Conservation (phyloP, 2,797 vertebrate species). For the Sebastes cheni region DNA sequence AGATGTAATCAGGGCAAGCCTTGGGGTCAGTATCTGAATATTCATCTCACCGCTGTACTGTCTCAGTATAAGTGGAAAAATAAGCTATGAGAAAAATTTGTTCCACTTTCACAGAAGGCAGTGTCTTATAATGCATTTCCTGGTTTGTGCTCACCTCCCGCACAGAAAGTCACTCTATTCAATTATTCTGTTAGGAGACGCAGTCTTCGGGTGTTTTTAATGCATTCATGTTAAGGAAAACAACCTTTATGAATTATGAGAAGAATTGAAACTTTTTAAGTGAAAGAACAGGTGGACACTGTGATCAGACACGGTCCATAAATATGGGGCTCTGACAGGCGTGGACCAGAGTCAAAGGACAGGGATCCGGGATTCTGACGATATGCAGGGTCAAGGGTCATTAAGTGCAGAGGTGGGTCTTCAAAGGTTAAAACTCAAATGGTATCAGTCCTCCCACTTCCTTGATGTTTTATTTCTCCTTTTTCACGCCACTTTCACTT, state of each 20-base stretch:
- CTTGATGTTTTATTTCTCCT: constrained; percentile 69
- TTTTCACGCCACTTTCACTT: constrained; percentile 47
- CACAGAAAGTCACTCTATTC: background rate
- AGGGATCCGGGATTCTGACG: constrained; percentile 46
- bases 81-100: background rate
- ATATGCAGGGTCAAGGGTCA: constrained; percentile 65
- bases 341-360: constrained; percentile 31
- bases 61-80: background rate
- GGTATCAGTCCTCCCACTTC: constrained; percentile 30
- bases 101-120: background rate
- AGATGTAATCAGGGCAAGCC: constrained; percentile 5
- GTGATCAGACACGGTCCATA: constrained; percentile 69
- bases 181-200: background rate
- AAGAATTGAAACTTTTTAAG: constrained; percentile 60
- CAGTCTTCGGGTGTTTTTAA: background rate
- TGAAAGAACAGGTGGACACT: constrained; percentile 76
- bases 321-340: constrained; percentile 66
- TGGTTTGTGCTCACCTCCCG: background rate
- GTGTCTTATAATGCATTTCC: background rate
- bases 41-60: background rate
- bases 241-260: constrained; percentile 54
- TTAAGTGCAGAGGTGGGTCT: constrained; percentile 38
- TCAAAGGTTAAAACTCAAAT: constrained; percentile 67
- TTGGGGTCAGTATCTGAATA: constrained; percentile 25
- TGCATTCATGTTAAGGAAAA: constrained; percentile 10